Percentiles rank a stretch among this genome's conserved stretches.
These are phyloP conservation scores for Climacteris rufus DNA, from an alignment of 2,113 vertebrate species.

Conservation along the genomic window DNA sequence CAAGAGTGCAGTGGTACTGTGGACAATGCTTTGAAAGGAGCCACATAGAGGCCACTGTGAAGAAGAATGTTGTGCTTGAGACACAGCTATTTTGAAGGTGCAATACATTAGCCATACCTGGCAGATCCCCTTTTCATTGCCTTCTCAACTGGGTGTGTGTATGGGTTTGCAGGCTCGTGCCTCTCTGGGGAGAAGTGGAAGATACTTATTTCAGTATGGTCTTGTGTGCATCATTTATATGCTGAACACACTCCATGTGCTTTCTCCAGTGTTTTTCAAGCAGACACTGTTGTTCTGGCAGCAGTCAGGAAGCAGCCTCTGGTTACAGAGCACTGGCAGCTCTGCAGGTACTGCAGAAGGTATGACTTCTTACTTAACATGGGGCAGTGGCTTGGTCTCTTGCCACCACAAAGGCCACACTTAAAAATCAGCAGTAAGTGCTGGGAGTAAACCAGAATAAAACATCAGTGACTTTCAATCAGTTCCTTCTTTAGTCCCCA, in stretches of 20 bases:
- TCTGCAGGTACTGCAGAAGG: slow-evolving; percentile 38
- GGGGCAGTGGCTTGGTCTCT: background rate
- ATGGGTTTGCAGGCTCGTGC: background rate
- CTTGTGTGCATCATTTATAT: slow-evolving; percentile 34
- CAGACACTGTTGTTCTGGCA: background rate
- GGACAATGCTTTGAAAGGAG: background rate
- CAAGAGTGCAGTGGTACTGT: background rate
- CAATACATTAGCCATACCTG: background rate
- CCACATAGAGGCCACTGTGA: background rate
- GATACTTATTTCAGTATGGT: slow-evolving; percentile 32
- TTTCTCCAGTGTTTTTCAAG: slow-evolving; percentile 51
- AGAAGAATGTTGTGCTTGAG: background rate
- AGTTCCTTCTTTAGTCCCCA: background rate
- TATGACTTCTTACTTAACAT: slow-evolving; percentile 13
- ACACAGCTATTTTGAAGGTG: background rate
- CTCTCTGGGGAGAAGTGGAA: slow-evolving; percentile 16
- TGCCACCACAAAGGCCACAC: background rate
- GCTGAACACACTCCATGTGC: slow-evolving; percentile 16
- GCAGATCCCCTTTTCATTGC: background rate
- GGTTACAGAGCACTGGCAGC: slow-evolving; percentile 26
- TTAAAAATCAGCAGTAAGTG: slow-evolving; percentile 32
- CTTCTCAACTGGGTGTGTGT: background rate
- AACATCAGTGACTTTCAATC: background rate
- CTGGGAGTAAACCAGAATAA: background rate
- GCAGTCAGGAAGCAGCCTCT: slow-evolving; percentile 24